Conservation (phyloP, 2,113 vertebrate genomes). For the Hyla sarda region DNA sequence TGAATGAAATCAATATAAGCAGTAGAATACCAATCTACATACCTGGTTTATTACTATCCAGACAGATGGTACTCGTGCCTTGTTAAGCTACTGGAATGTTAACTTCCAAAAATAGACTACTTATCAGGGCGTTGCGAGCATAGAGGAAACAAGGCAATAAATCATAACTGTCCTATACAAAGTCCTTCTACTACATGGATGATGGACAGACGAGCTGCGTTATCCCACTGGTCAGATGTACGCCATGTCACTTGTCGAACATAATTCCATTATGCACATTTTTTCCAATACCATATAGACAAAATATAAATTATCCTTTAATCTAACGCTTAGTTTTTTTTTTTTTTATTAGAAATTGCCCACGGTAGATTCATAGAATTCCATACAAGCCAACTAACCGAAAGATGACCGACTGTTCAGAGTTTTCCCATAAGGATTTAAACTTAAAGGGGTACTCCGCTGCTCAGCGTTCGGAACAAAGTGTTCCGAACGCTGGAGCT, state of each 20-base stretch:
- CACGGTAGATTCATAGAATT: neutral
- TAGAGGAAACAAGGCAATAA: neutral
- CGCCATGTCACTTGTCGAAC: neutral
- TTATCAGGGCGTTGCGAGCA: neutral
- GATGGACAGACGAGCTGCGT: neutral
- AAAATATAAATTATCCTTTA: neutral
- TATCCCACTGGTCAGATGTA: neutral
- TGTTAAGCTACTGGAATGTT: neutral
- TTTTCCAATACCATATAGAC: neutral
- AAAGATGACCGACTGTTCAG: no score
- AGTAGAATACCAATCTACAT: neutral
- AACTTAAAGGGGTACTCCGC: no score
- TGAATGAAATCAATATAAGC: neutral
- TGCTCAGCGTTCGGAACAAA: no score
- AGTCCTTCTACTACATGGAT: neutral
- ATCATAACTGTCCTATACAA: neutral
- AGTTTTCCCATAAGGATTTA: no score
- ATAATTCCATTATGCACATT: neutral
- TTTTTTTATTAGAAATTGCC: neutral
- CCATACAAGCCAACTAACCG: neutral
- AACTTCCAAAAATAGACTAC: slow-evolving; percentile 1
- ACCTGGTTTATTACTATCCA: neutral
- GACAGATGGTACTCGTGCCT: neutral
- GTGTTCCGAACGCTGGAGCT: no score
- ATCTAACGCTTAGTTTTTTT: no score